These are phyloP conservation scores for Hesperia comma DNA, from an alignment of 2,888 invertebrate species.

Conservation along the genomic window DNA sequence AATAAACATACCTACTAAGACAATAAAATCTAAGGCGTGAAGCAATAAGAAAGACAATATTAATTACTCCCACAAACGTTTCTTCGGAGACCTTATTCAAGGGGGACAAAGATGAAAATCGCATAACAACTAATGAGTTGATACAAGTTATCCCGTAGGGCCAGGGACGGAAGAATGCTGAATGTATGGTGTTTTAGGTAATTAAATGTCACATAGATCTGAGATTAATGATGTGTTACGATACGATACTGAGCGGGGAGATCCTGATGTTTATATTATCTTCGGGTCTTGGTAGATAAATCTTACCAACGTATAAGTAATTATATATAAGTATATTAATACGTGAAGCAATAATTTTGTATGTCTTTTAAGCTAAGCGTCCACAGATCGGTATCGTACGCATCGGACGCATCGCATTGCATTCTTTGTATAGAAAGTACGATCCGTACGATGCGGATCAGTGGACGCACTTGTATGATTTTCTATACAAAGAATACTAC, in stretches of 20 bases:
- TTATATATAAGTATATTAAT: no score
- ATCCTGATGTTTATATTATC: conserved; percentile 28
- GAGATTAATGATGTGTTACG: conserved; percentile 83
- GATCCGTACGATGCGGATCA: no score
- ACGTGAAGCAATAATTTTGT: no score
- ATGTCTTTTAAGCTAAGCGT: no score
- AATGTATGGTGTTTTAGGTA: conserved; percentile 84
- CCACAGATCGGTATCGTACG: no score
- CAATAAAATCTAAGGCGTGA: conserved; percentile 83
- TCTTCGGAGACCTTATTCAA: conserved; percentile 43
- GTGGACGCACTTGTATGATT: no score
- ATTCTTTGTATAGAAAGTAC: no score
- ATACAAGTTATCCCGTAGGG: conserved; percentile 56
- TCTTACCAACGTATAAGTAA: no score
- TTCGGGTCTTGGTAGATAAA: no score
- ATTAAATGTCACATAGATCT: conserved; percentile 84
- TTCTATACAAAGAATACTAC: no score
- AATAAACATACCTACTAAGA: conserved; percentile 55
- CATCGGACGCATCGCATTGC: no score
- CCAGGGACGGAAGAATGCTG: conserved; percentile 75
- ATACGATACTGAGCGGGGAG: conserved; percentile 53
- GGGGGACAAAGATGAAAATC: conserved; percentile 44
- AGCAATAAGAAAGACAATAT: conserved; percentile 80
- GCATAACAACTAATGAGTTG: conserved; percentile 20
- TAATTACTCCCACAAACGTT: conserved; percentile 63